Evolutionary conservation across 2,113 vertebrate genomes (phyloP).

Genomic region (Polypterus senegalus): DNA sequence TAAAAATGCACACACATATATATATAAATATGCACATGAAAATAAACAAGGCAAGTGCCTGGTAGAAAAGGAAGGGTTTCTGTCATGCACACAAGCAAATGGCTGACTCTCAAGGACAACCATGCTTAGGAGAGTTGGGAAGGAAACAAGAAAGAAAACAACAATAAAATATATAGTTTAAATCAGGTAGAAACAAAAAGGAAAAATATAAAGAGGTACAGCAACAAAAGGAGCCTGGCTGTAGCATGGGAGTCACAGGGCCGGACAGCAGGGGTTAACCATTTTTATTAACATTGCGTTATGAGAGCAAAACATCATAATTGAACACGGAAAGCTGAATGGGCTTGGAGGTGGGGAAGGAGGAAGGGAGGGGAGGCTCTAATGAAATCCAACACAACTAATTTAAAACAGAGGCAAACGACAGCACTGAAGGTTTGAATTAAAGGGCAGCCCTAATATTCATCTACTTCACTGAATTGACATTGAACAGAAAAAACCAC

Average conservation of each 20-base stretch:
- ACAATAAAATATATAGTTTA: conserved; percentile 20
- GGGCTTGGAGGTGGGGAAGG: too few relatives aligned
- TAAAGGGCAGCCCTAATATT: conserved; percentile 6
- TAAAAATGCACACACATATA: conserved; percentile 7
- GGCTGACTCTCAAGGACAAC: conserved; percentile 39
- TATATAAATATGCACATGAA: conserved; percentile 31
- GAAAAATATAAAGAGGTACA: background rate
- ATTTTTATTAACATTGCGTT: conserved; percentile 34
- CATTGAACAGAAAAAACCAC: too few relatives aligned
- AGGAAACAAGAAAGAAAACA: conserved; percentile 19
- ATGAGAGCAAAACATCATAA: conserved; percentile 18
- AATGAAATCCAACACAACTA: background rate
- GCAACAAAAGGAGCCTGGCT: too few relatives aligned
- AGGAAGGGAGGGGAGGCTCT: background rate
- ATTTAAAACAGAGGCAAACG: conserved; percentile 3
- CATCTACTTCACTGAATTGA: too few relatives aligned
- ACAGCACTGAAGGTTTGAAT: background rate
- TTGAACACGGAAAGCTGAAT: too few relatives aligned
- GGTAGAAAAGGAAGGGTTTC: conserved; percentile 37
- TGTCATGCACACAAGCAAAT: conserved; percentile 67
- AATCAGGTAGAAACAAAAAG: conserved; percentile 18
- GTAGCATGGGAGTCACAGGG: too few relatives aligned
- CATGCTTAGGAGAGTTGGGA: conserved; percentile 35
- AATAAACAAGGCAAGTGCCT: conserved; percentile 37
- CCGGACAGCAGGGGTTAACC: conserved; percentile 27